Evolutionary conservation across 92 coral and sea anemone genomes (phyloP).

Genomic region (Nematostella vectensis): DNA sequence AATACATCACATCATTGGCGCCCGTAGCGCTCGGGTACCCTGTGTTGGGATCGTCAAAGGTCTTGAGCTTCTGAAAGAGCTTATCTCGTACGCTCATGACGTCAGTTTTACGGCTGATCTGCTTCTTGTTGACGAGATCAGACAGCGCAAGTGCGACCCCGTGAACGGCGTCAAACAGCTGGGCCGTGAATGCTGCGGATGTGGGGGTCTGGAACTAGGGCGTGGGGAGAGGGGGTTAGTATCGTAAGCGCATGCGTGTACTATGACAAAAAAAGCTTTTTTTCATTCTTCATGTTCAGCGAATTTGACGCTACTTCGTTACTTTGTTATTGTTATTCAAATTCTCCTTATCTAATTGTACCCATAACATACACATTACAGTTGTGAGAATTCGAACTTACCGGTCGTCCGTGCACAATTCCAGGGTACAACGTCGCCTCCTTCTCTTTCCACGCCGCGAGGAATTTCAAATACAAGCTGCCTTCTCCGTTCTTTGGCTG

Average conservation of each 20-base stretch:
- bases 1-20: conserved; percentile 72
- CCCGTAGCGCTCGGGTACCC: conserved; percentile 95
- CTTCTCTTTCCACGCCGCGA: conserved; percentile 78
- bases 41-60: conserved; percentile 49
- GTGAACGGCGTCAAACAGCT: conserved; percentile 91
- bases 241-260: too few species aligned
- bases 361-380: too few species aligned
- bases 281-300: too few species aligned
- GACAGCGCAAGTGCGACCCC: conserved; percentile 93
- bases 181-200: conserved; percentile 82
- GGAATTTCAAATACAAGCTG: conserved; percentile 68
- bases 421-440: conserved; percentile 79
- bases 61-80: conserved; percentile 68
- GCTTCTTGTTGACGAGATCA: conserved; percentile 93
- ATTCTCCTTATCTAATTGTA: too few species aligned
- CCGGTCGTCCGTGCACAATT: conserved; percentile 72
- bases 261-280: too few species aligned
- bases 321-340: too few species aligned
- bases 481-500: conserved; percentile 98
- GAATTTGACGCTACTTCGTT: too few species aligned
- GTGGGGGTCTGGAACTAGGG: conserved; percentile 61
- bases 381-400: conserved; percentile 25
- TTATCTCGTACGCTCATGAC: conserved; percentile 74
- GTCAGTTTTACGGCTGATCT: conserved; percentile 75
- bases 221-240: too few species aligned